Percentiles rank a stretch among this genome's conserved stretches.
These are phyloP conservation scores for Cassiopea xamachana DNA, from an alignment of 30 jellyfish, hydroid and myxozoan genomes.

Conservation along the genomic window DNA sequence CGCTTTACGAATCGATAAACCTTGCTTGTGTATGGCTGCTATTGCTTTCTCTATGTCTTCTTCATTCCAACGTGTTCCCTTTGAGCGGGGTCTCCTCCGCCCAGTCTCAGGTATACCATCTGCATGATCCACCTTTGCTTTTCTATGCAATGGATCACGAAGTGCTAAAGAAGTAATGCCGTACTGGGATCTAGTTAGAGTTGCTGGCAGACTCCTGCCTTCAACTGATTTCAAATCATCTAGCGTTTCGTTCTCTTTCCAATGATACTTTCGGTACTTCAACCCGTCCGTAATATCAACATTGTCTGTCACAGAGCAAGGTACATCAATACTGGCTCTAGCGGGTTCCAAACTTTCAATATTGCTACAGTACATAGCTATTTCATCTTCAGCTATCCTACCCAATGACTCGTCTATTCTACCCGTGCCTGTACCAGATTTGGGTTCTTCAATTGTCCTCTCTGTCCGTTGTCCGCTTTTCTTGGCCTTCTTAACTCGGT, in stretches of 20 bases:
- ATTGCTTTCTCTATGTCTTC: constrained; percentile 44
- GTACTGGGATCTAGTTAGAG: not conserved
- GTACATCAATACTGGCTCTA: not conserved
- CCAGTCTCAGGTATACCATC: not conserved
- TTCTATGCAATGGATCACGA: not conserved
- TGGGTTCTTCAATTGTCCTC: not conserved
- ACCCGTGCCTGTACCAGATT: not conserved
- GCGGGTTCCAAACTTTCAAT: too few species aligned
- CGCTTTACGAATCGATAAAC: constrained; percentile 30
- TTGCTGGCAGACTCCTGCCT: not conserved
- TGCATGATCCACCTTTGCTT: not conserved
- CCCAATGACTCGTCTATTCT: not conserved
- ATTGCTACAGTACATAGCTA: not conserved
- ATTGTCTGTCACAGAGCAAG: not conserved
- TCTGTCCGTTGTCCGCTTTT: not conserved
- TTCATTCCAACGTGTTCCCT: constrained; percentile 3
- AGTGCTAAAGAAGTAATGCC: constrained; percentile 9
- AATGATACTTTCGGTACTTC: not conserved
- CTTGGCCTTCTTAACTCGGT: constrained; percentile 11
- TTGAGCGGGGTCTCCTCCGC: not conserved
- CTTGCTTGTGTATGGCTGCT: constrained; percentile 7
- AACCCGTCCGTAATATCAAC: not conserved
- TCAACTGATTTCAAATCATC: not conserved
- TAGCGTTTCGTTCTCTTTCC: constrained; percentile 14
- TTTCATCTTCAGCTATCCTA: not conserved